Evolutionary conservation across 1,140 invertebrate genomes (phyloP), one percentile per base, ranked within the genome.

Genomic region (Drepana arcuata): DNA sequence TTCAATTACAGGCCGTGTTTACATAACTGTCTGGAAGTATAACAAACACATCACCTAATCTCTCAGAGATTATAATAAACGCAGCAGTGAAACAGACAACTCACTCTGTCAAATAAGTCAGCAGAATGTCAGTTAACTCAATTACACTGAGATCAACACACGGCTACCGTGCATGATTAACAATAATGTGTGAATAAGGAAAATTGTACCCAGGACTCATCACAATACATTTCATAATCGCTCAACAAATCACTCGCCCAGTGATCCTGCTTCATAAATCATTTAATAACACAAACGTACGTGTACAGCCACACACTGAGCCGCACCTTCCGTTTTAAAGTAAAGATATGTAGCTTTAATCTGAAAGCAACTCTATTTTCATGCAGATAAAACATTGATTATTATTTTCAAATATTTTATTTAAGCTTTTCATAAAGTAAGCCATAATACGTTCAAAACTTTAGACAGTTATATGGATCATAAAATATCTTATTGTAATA

Each of bases 261-360:
- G 61, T 73, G 73, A 78, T 77, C 69, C 74, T 68, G 66, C 55
- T 67, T 66, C 72, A 81, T 81, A 77, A 81, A 81, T 81, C 77
- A 81, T 81, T 78, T 79, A 79, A 77, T 81, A 79, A 79, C 72
- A 77, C 68, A 73, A 81, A 21, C n/a, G n/a, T n/a, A n/a, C n/a
- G 79, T 71, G 70, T 71, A 75, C 57, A 74, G 68, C 72, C 72
- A 77, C 72, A 78, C 73, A 78, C 67, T 70, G 63, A 69, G 71
- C 69, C 70, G 60, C 70, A 72, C 67, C 72, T 81, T 81, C 77
- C 77, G 77, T 67, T 69, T 65, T 46, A 44, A 65, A 62, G 58
- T 63, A 60, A 54, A 36, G 44, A 52, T 39, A 14, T 30, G 0
- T 25, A 4, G 11, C 13, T 34, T 7, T 37, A 44, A 48, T 34